These are phyloP conservation scores for Amphipoea oculea DNA, from an alignment of 2,888 invertebrate genomes.

Conservation along the genomic window DNA sequence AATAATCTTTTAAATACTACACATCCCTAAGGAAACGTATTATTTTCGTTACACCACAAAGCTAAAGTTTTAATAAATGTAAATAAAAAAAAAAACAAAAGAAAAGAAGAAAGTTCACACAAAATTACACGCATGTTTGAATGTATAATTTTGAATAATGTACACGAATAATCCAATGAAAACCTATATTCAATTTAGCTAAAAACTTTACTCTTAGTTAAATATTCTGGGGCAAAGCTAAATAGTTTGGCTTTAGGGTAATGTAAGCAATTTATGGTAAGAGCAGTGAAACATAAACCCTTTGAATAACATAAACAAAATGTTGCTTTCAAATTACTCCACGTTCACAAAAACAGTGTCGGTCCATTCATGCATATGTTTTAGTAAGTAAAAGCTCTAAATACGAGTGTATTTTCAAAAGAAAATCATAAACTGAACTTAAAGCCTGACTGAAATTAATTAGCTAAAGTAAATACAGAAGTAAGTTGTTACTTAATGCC, in stretches of 20 bases:
- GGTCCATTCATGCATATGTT: conserved; percentile 24
- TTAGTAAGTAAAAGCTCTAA: conserved; percentile 1
- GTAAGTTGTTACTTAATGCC: neutral
- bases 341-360: conserved; percentile 27
- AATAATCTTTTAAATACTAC: neutral
- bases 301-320: conserved; percentile 44
- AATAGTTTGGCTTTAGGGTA: conserved; percentile 5
- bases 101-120: neutral
- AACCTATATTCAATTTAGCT: conserved; percentile 1
- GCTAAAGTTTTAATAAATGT: neutral
- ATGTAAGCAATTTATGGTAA: conserved; percentile 44
- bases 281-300: conserved; percentile 46
- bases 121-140: neutral
- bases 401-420: conserved; percentile 3
- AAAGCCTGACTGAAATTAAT: neutral
- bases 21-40: neutral
- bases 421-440: neutral
- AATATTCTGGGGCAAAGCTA: conserved; percentile 2
- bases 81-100: conserved; percentile 2
- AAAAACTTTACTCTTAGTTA: neutral
- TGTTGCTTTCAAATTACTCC: conserved; percentile 31
- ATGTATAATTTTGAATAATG: neutral
- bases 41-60: neutral
- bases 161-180: neutral
- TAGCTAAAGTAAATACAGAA: neutral